phyloP scores from a whole-genome alignment of 2,113 vertebrate species.

The Platysternon megacephalum region DNA sequence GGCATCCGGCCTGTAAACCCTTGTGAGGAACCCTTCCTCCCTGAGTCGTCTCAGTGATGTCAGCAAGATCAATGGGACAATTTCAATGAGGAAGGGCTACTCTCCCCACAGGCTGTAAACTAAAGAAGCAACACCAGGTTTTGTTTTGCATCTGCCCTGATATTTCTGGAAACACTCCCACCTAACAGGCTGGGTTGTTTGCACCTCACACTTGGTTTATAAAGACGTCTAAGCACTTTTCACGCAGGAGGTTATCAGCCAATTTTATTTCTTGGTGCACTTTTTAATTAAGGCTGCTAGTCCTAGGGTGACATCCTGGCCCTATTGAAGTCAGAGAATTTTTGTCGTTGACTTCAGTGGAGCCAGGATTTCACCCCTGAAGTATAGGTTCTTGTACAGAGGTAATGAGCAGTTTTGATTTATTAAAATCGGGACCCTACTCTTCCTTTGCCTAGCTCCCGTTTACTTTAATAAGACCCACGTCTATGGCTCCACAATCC shows the following conservation, averaged over 20 bases:
- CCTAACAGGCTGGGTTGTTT: background rate
- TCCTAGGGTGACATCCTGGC: background rate
- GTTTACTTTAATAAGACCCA: background rate
- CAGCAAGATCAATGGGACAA: background rate
- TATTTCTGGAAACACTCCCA: background rate
- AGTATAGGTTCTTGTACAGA: background rate
- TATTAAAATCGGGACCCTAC: fast-evolving
- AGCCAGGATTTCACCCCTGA: background rate
- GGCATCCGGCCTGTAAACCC: background rate
- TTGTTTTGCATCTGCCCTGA: background rate
- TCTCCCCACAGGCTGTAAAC: background rate
- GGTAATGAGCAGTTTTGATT: background rate
- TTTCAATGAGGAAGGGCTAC: background rate
- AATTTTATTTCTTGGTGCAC: background rate
- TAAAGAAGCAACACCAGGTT: background rate
- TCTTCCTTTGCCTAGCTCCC: background rate
- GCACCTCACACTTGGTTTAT: background rate
- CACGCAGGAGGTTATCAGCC: fast-evolving
- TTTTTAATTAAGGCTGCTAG: background rate
- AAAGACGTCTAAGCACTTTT: background rate
- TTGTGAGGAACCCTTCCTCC: background rate
- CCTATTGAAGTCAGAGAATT: fast-evolving
- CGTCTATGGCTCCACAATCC: background rate
- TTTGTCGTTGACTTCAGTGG: background rate
- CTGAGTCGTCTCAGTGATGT: background rate